Base-by-base conservation (phyloP, 2,113 vertebrate genomes). In the Rattus rattus region DNA sequence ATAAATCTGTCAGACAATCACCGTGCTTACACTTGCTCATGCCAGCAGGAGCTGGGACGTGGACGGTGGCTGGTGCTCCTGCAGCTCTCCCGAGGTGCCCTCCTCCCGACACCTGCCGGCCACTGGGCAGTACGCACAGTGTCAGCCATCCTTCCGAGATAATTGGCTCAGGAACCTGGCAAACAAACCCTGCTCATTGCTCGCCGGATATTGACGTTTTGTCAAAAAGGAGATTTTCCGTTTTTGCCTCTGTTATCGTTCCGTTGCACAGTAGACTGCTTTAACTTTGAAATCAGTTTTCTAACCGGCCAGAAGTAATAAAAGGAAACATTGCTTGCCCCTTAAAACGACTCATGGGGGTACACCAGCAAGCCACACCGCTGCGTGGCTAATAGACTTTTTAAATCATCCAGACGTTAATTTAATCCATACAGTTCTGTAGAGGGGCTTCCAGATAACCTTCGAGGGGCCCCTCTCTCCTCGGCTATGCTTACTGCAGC, bases 1-100 rank as follows among this genome's bases (percentile, higher is more conserved):
- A 98, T 98, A 98, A 98, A 98, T 98, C 98, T 97, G 98, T 98
- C 98, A 98, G 97, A 88, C 88, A 92, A 96, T 95, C 96, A 36
- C 33, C 2, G 90, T 2, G 80, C 94, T 96, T 26, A 1, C 90
- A 63, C 33, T 0, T 97, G 88, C 98, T 96, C 94, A 54, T 49
- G 96, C 97, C 92, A 30, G 93, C 92, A 33, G 30, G 33, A 22
- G 94, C 52, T 43, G 92, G n/a, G 39, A 54, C 93, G 0, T 1
- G 2, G 88, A 12, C 90, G 16, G 79, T 47, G 43, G 28, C 65
- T 49, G 28, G 52, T 24, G 47, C 39, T 67, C 96, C 83, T 87
- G 65, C 39, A 7, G 1, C 36, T 91, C 84, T 47, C 86, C 94
- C 83, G 7, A 3, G 14, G 94, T 43, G 0, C 16, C 4, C 5